These are phyloP conservation scores for Antechinus flavipes DNA, from an alignment of 2,113 vertebrate genomes.

Conservation along the genomic window DNA sequence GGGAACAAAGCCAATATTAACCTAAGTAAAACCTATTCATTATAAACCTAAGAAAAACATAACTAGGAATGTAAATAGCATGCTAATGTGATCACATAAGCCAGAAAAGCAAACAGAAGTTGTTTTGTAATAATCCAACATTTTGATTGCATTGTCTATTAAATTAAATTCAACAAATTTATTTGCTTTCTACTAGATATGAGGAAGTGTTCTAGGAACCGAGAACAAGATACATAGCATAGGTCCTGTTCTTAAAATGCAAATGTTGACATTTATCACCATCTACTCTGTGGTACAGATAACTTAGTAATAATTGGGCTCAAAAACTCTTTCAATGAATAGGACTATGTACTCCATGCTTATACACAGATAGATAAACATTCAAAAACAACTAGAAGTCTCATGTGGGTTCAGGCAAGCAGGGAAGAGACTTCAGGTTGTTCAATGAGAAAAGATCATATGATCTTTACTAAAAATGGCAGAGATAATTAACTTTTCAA, in stretches of 20 bases:
- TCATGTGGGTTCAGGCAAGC: fast-evolving
- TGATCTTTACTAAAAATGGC: not conserved
- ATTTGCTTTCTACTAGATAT: not conserved
- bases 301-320: not conserved
- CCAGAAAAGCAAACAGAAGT: not conserved
- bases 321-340: not conserved
- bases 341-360: not conserved
- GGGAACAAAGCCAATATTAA: not conserved
- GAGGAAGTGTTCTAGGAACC: not conserved
- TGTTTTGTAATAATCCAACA: not conserved
- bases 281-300: not conserved
- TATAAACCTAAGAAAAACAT: not conserved
- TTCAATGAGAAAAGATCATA: conserved; percentile 6
- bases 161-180: not conserved
- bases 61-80: not conserved
- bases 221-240: not conserved
- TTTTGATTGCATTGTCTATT: not conserved
- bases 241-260: not conserved
- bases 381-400: not conserved
- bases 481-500: conserved; percentile 22
- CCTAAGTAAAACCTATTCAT: not conserved
- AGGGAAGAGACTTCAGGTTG: not conserved
- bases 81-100: not conserved
- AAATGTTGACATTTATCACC: not conserved
- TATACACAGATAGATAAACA: not conserved